phyloP scores from a whole-genome alignment of 2,888 invertebrate genomes.

The Holacanthella duospinosa region DNA sequence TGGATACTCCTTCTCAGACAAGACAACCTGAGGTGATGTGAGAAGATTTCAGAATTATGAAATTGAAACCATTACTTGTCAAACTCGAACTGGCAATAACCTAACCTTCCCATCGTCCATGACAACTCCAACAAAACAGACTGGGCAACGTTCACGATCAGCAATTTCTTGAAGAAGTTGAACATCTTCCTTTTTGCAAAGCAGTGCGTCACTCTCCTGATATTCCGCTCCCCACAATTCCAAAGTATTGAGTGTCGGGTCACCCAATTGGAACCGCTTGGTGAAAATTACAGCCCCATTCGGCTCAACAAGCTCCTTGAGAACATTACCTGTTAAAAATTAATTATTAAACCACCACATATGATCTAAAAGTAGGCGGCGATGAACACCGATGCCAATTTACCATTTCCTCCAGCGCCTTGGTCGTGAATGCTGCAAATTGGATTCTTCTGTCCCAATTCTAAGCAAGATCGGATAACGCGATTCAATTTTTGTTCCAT shows the following conservation, averaged over 20 bases:
- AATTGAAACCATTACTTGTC: background rate
- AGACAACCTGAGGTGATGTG: constrained; percentile 28
- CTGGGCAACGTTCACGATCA: constrained; percentile 77
- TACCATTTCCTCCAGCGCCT: constrained; percentile 92
- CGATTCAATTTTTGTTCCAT: constrained; percentile 97
- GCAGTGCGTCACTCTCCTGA: constrained; percentile 86
- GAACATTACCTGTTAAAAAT: constrained; percentile 62
- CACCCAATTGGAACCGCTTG: constrained; percentile 77
- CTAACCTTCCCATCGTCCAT: constrained; percentile 66
- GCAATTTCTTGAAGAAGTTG: constrained; percentile 59
- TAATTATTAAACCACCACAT: background rate
- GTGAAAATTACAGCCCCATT: constrained; percentile 83
- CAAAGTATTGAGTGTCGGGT: constrained; percentile 81
- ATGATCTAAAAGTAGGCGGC: background rate
- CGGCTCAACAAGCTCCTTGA: constrained; percentile 93
- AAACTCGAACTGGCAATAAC: background rate
- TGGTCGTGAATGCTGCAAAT: constrained; percentile 95
- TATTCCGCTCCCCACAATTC: constrained; percentile 99
- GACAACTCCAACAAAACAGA: constrained; percentile 84
- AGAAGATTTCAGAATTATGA: background rate
- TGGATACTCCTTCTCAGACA: constrained; percentile 25
- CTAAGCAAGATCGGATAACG: constrained; percentile 82
- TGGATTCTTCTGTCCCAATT: constrained; percentile 69
- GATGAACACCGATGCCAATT: too few relatives aligned
- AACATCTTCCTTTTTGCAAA: constrained; percentile 60